Conservation (phyloP, 1,140 invertebrate species). For the Bicyclus anynana region DNA sequence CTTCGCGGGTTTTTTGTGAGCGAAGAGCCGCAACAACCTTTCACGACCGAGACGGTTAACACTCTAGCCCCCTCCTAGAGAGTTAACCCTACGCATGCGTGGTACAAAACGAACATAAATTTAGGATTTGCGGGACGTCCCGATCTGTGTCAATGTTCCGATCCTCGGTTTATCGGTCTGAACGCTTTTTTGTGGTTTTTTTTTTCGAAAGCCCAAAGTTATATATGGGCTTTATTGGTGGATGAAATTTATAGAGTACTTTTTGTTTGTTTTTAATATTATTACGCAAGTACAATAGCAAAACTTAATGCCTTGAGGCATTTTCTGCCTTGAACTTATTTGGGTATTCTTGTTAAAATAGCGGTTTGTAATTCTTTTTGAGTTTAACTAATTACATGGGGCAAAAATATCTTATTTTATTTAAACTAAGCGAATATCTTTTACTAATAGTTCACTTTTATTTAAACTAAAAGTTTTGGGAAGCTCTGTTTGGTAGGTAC, state of each 20-base stretch:
- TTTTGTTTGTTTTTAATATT: too few relatives aligned
- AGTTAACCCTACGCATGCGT: conserved; percentile 15
- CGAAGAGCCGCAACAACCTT: not conserved
- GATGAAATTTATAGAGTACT: not conserved
- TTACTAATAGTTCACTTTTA: too few relatives aligned
- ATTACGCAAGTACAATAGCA: too few relatives aligned
- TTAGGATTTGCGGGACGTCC: conserved; percentile 18
- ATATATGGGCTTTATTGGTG: not conserved
- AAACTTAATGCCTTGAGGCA: too few relatives aligned
- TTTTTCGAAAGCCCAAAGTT: conserved; percentile 1
- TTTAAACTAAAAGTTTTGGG: too few relatives aligned
- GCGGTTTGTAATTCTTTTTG: too few relatives aligned
- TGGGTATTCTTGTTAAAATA: too few relatives aligned
- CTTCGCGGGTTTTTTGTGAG: not conserved
- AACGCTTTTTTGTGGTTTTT: conserved; percentile 5
- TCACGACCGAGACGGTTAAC: not conserved
- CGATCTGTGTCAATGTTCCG: conserved; percentile 18
- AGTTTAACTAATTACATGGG: too few relatives aligned
- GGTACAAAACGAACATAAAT: conserved; percentile 9
- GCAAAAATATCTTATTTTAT: too few relatives aligned
- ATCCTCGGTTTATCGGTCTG: conserved; percentile 12
- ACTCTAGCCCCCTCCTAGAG: conserved; percentile 12
- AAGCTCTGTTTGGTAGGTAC: too few relatives aligned
- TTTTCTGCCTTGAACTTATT: too few relatives aligned
- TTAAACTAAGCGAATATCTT: too few relatives aligned